Evolutionary conservation across 1,140 invertebrate genomes (phyloP), one percentile per base, ranked within the genome.

Genomic region (Oryctes rhinoceros): DNA sequence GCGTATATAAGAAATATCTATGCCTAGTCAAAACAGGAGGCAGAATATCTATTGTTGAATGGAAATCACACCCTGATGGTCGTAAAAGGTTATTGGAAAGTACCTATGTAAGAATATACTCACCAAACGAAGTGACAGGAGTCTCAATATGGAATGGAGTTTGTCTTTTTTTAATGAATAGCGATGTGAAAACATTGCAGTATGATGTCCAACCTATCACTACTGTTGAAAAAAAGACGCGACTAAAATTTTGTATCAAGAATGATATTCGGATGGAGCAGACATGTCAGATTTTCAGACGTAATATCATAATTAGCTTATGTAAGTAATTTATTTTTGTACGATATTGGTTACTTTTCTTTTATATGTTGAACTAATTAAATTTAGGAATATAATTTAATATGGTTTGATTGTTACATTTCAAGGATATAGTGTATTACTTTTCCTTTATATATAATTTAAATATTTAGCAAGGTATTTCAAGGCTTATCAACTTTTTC

Each of bases 41-140:
- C 10, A 53, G 84, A 71, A 82, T 87, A 37, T 84, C 84, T 0
- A 85, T 87, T 20, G 79, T 82, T 4, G 83, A 85, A 82, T 62
- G 86, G 35, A 82, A 13, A 9, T 80, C 80, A 30, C 53, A 81
- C 78, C n/a, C 80, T 0, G 81, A 81, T 11, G 44, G 78, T 24
- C 76, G 79, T 15, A 81, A 82, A 39, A 80, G 82, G 39, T 78
- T 86, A 18, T 83, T 81, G 30, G 84, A 87, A 81, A 83, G 86
- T 10, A 86, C 85, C 80, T 86, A 85, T 65, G 82, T 84, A 9
- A 78, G 86, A 77, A 85, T 87, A 20, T 87, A 87, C 79, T 87
- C 86, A 0, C 86, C 86, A 3, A 79, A 82, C 15, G 83, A 83
- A 80, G 83, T 86, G 15, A 86, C 85, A 15, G 84, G 85, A 62